Percentiles rank a stretch among this genome's conserved stretches.
Evolutionary conservation across 2,113 vertebrate species (phyloP).

Genomic region (Sylvilagus bachmani): DNA sequence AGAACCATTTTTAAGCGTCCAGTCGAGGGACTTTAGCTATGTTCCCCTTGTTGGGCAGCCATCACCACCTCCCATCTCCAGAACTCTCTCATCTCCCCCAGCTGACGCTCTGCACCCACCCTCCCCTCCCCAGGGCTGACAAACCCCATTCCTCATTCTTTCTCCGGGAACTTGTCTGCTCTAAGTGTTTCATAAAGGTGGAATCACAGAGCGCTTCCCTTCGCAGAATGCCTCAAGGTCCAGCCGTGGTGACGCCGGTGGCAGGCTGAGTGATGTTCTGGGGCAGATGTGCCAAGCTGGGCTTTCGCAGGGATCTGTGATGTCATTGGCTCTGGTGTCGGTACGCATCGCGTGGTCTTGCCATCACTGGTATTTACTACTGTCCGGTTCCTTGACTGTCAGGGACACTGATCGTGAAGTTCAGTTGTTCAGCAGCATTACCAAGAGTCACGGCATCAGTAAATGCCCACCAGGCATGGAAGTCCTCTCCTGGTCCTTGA

Average conservation of each 20-base stretch:
- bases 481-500: background rate
- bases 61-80: background rate
- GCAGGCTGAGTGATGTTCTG: background rate
- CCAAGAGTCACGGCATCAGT: background rate
- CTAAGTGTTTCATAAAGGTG: background rate
- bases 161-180: background rate
- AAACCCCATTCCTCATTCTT: background rate
- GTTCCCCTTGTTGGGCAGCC: fast-evolving
- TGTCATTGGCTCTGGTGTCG: too few species aligned
- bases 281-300: background rate
- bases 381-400: background rate
- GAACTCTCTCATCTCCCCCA: background rate
- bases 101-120: background rate
- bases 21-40: background rate
- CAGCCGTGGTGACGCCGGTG: background rate
- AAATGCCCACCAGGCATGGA: background rate
- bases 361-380: background rate
- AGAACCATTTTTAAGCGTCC: background rate
- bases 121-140: background rate
- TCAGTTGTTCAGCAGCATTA: background rate
- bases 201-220: background rate
- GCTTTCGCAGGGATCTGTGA: background rate
- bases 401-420: background rate
- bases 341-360: background rate
- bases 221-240: background rate